phyloP scores from a whole-genome alignment of 1,140 invertebrate species.

The Drosophila willistoni region DNA sequence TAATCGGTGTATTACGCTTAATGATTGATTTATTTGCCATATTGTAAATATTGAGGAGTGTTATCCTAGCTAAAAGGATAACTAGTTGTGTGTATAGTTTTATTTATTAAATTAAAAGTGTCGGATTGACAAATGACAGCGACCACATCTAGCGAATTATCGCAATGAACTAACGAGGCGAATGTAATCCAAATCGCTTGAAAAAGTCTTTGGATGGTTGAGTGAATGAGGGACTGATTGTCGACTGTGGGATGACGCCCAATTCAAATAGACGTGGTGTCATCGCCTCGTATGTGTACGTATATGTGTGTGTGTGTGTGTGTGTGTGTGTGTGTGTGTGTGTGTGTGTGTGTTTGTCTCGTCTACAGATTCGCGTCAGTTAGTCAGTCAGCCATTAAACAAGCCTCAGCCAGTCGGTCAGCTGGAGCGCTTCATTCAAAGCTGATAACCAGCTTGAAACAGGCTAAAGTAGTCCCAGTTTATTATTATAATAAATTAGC shows the following conservation, averaged over 20 bases:
- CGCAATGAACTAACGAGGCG: slow-evolving; percentile 44
- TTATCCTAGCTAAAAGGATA: background rate
- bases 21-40: slow-evolving; percentile 50
- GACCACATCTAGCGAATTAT: slow-evolving; percentile 44
- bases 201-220: slow-evolving; percentile 16
- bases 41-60: slow-evolving; percentile 4
- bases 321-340: too few species aligned
- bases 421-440: slow-evolving; percentile 23
- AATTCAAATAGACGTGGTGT: slow-evolving; percentile 30
- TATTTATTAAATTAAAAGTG: background rate
- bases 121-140: slow-evolving; percentile 1
- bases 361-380: slow-evolving; percentile 17
- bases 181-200: slow-evolving; percentile 43
- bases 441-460: slow-evolving; percentile 44
- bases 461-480: slow-evolving; percentile 21
- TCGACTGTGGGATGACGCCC: slow-evolving; percentile 43
- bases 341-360: slow-evolving; percentile 15
- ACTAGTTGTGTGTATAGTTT: background rate
- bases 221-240: slow-evolving; percentile 35
- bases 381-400: background rate
- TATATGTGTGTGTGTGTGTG: too few species aligned
- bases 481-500: slow-evolving; percentile 58
- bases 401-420: slow-evolving; percentile 1
- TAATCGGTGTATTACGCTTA: slow-evolving; percentile 51
- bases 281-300: background rate